A percentile compares a stretch with the other conserved stretches of the same genome.
Evolutionary conservation across 2,797 vertebrate genomes (phyloP).

Genomic region (Leptodactylus fallax): DNA sequence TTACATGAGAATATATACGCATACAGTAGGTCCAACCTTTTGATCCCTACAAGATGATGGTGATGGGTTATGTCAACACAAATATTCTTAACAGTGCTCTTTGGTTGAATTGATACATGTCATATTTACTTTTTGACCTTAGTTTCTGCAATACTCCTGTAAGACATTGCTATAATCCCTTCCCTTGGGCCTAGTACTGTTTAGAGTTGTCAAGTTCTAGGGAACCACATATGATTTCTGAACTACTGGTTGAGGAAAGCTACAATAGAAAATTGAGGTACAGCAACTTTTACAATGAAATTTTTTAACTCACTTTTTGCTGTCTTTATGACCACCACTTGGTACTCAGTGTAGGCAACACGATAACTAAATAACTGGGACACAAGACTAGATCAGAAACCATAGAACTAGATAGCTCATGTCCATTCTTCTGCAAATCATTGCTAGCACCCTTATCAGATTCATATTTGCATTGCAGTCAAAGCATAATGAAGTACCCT

Average conservation of each 20-base stretch:
- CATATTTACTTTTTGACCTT: not conserved
- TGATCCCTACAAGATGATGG: not conserved
- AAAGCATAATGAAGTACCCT: not conserved
- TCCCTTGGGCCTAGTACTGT: not conserved
- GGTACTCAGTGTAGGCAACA: not conserved
- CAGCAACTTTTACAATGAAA: not conserved
- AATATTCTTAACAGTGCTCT: not conserved
- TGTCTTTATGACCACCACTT: not conserved
- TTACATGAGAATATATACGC: too few species aligned
- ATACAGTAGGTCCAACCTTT: not conserved
- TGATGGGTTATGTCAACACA: not conserved
- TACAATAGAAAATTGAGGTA: not conserved
- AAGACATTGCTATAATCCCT: too few species aligned
- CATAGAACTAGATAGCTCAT: not conserved
- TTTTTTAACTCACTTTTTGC: not conserved
- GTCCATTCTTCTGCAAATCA: not conserved
- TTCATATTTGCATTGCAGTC: not conserved
- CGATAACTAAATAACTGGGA: not conserved
- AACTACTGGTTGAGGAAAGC: not conserved
- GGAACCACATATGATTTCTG: not conserved
- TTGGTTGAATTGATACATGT: not conserved
- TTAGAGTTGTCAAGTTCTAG: not conserved
- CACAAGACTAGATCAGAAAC: not conserved
- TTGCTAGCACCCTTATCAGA: not conserved
- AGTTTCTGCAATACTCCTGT: too few species aligned